phyloP scores from a whole-genome alignment of 2,797 vertebrate species.

The Clarias platycephalus region DNA sequence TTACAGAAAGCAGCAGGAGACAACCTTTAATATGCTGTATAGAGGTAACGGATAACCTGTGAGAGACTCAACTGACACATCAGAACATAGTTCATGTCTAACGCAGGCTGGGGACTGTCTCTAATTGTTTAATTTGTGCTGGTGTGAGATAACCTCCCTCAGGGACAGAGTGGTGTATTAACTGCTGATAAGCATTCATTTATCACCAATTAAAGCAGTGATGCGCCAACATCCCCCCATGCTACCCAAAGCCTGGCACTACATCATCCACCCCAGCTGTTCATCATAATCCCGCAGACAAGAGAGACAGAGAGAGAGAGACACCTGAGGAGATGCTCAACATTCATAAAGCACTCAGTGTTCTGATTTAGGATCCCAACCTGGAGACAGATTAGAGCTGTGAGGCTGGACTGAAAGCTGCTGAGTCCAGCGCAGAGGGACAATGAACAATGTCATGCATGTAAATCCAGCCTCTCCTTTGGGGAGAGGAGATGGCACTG shows the following conservation, averaged over 20 bases:
- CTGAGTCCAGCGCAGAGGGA: constrained; percentile 24
- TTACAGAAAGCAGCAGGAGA: background rate
- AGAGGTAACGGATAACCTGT: constrained; percentile 26
- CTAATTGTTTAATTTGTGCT: constrained; percentile 56
- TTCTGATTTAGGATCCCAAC: constrained; percentile 17
- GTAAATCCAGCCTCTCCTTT: constrained; percentile 48
- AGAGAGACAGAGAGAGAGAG: background rate
- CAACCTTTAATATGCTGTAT: background rate
- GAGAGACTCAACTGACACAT: constrained; percentile 39
- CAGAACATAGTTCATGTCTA: constrained; percentile 34
- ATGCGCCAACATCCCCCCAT: constrained; percentile 4
- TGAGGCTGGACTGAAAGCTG: constrained; percentile 15
- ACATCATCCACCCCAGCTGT: constrained; percentile 36
- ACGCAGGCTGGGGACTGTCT: constrained; percentile 12
- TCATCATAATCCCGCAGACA: constrained; percentile 23
- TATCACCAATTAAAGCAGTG: constrained; percentile 53
- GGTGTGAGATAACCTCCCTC: constrained; percentile 46
- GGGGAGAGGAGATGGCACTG: constrained; percentile 40
- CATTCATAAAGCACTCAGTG: constrained; percentile 21
- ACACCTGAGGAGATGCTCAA: background rate
- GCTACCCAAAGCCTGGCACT: constrained; percentile 2
- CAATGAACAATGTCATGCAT: constrained; percentile 51
- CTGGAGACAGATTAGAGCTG: constrained; percentile 34
- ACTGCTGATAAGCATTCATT: constrained; percentile 50
- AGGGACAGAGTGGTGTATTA: constrained; percentile 39